Evolutionary conservation across 2,797 vertebrate genomes (phyloP).

Genomic region (Kryptopterus vitreolus): DNA sequence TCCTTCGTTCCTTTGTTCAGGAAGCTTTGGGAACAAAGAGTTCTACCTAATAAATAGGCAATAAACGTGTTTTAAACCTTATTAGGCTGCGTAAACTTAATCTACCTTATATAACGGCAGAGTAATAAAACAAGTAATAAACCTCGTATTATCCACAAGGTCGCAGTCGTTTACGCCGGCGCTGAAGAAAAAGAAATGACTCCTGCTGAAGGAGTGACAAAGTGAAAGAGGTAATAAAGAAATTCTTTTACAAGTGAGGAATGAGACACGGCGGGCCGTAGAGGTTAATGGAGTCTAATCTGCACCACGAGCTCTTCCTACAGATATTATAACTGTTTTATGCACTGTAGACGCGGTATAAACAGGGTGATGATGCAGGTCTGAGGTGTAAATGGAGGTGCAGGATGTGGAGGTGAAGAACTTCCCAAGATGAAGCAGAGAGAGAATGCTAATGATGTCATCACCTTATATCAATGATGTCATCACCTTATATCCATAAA

Average conservation of each 20-base stretch:
- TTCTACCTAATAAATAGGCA: neutral
- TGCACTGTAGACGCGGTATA: no score
- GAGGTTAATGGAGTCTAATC: neutral
- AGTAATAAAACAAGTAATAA: conserved; percentile 6
- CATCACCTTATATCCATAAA: no score
- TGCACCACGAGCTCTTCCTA: neutral
- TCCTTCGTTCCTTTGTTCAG: neutral
- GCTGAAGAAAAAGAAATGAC: neutral
- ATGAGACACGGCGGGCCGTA: neutral
- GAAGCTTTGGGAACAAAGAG: neutral
- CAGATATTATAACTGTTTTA: neutral
- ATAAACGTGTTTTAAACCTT: conserved; percentile 11
- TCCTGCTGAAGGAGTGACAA: neutral
- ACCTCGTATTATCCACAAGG: conserved; percentile 10
- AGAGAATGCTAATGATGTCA: no score
- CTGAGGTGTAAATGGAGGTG: no score
- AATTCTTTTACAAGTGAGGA: neutral
- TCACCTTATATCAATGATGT: no score
- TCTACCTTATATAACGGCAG: neutral
- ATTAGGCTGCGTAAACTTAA: conserved; percentile 18
- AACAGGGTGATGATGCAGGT: no score
- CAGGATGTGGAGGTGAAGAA: no score
- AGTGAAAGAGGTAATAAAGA: neutral
- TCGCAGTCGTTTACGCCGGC: neutral
- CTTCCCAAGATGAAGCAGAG: no score